phyloP scores from a whole-genome alignment of 2,888 invertebrate genomes.

The Eulithis prunata region DNA sequence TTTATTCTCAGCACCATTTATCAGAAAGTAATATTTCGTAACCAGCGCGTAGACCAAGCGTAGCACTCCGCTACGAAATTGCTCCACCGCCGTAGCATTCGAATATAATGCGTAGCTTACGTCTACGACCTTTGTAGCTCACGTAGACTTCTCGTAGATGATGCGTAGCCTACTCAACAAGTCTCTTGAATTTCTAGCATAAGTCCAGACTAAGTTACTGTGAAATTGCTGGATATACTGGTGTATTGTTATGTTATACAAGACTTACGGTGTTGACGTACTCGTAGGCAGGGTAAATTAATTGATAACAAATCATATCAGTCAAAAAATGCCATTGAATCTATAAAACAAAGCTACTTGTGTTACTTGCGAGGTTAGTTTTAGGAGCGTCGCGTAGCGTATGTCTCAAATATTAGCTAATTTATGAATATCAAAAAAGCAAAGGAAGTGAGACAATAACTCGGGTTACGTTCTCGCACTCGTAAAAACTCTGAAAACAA shows the following conservation, averaged over 20 bases:
- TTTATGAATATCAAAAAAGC: slow-evolving; percentile 12
- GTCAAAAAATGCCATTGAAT: too few relatives aligned
- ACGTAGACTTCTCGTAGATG: slow-evolving; percentile 18
- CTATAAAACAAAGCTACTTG: too few relatives aligned
- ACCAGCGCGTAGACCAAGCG: slow-evolving; percentile 1
- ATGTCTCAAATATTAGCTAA: neutral
- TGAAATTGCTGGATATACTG: slow-evolving; percentile 3
- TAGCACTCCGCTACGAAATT: slow-evolving; percentile 27
- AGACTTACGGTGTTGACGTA: too few relatives aligned
- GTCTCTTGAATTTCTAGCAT: slow-evolving; percentile 10
- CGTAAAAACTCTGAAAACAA: slow-evolving; percentile 50
- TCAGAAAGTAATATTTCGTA: slow-evolving; percentile 24
- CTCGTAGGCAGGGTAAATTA: neutral
- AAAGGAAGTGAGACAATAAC: slow-evolving; percentile 17
- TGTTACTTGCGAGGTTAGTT: too few relatives aligned
- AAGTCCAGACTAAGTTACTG: neutral
- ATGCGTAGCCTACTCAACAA: slow-evolving; percentile 25
- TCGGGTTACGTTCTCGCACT: slow-evolving; percentile 21
- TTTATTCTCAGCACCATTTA: neutral
- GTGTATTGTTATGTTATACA: neutral
- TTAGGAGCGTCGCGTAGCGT: neutral
- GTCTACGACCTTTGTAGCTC: slow-evolving; percentile 25
- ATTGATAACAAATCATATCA: too few relatives aligned
- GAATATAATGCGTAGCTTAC: slow-evolving; percentile 24
- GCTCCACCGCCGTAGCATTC: slow-evolving; percentile 16